Evolutionary conservation across 2,797 vertebrate species (phyloP).

Genomic region (Choloepus didactylus): DNA sequence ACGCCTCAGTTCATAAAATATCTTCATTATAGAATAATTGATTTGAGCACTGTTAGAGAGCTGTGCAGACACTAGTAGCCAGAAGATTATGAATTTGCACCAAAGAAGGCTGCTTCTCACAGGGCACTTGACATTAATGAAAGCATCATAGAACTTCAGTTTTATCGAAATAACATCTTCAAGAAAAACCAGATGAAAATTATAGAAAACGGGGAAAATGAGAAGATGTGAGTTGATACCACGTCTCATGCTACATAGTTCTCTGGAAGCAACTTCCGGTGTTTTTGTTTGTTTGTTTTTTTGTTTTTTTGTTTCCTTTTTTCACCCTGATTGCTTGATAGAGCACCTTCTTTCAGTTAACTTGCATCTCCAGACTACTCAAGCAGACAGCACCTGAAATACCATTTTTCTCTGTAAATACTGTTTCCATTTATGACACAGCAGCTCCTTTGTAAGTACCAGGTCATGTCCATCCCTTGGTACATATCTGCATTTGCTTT

Average conservation of each 20-base stretch:
- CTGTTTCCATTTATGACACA: conserved; percentile 13
- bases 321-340: conserved; percentile 69
- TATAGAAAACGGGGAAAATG: conserved; percentile 90
- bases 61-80: conserved; percentile 98
- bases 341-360: conserved; percentile 75
- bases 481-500: conserved; percentile 78
- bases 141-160: conserved; percentile 97
- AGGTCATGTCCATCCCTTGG: conserved; percentile 69
- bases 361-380: conserved; percentile 73
- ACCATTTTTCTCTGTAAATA: conserved; percentile 50
- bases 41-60: conserved; percentile 99
- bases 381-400: conserved; percentile 64
- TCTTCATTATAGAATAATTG: conserved; percentile 98
- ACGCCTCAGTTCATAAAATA: conserved; percentile 99
- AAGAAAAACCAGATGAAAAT: conserved; percentile 91
- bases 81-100: conserved; percentile 93
- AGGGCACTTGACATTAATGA: conserved; percentile 95
- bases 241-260: not conserved
- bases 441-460: conserved; percentile 45
- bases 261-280: conserved; percentile 63
- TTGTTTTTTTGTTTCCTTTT: conserved; percentile 27
- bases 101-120: conserved; percentile 95
- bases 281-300: conserved; percentile 8
- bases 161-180: conserved; percentile 95
- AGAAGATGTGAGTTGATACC: conserved; percentile 87